Evolutionary conservation across 2,888 invertebrate species (phyloP).

Genomic region (Eubasilissa splendida): DNA sequence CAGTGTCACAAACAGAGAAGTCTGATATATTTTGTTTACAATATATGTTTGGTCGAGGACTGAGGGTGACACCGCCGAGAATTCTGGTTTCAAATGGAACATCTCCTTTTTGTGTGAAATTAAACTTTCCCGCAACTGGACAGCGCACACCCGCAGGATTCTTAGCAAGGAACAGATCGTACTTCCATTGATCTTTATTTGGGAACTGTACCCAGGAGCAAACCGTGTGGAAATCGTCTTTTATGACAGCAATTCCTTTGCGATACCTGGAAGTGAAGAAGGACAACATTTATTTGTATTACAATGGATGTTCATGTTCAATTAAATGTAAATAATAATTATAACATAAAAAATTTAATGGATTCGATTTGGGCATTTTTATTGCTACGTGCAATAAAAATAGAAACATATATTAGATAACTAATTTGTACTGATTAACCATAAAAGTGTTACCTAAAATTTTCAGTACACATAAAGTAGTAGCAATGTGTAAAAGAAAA

Average conservation of each 20-base stretch:
- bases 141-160: constrained; percentile 94
- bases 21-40: constrained; percentile 96
- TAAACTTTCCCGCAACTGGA: constrained; percentile 97
- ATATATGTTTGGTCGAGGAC: constrained; percentile 92
- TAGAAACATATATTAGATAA: too few species aligned
- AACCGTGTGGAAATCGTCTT: constrained; percentile 91
- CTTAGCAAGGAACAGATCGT: constrained; percentile 87
- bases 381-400: too few species aligned
- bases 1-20: constrained; percentile 95
- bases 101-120: constrained; percentile 93
- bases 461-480: too few species aligned
- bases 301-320: background rate
- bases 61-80: constrained; percentile 94
- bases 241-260: constrained; percentile 90
- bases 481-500: too few species aligned
- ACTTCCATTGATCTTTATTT: constrained; percentile 89
- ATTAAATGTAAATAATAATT: background rate
- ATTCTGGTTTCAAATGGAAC: constrained; percentile 94
- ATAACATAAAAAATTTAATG: too few species aligned
- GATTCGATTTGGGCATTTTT: too few species aligned
- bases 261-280: constrained; percentile 76
- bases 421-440: too few species aligned
- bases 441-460: too few species aligned
- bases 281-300: background rate
- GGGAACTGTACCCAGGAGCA: constrained; percentile 96